Base-by-base conservation (phyloP, 2,113 vertebrate genomes). In the Stomatorhinus ivindoensis region DNA sequence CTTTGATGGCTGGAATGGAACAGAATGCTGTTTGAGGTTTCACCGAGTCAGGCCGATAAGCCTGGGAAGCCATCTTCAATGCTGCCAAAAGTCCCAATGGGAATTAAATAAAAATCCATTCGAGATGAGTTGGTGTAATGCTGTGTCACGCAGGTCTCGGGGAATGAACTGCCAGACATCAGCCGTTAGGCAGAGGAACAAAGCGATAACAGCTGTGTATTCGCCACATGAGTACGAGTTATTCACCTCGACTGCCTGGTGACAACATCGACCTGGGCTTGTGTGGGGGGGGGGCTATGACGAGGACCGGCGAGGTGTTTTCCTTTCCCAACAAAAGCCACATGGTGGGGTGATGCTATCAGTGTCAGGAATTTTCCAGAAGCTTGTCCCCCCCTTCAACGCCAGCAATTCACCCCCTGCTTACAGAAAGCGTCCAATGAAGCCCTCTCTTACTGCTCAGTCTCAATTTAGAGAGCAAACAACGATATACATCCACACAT, bases 1-100 rank as follows among this genome's bases (percentile, higher is more conserved):
- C 50, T 88, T 88, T 88, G 88, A 73, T 51, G 69, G 69, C 88
- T 88, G 65, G 53, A 51, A 80, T 51, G 46, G 61, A 82, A 55
- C 35, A 50, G 88, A 89, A 83, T 82, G 48, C 15, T 44, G 48
- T 76, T 42, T 50, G 65, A 39, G 88, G n/a, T 88, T 88, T 50
- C 11, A 51, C 46, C 42, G 10, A 89, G 47, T 17, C 27, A 21
- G 10, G n/a, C 21, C 21, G 46, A 82, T 83, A 89, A 53, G 47
- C 31, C 76, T 35, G 19, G 39, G 48, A 55, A 83, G 35, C 27
- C 47, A n/a, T 1, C 21, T 10, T 83, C 48, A 47, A 44, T 51
- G 24, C 46, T 19, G 39, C 50, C 48, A 35, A 83, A 44, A 82
- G 48, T 42, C 50, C 73, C 73, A n/a, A 55, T 6, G 35, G 11